Conservation (phyloP, 2,888 invertebrate genomes). For the Pandemis corylana region DNA sequence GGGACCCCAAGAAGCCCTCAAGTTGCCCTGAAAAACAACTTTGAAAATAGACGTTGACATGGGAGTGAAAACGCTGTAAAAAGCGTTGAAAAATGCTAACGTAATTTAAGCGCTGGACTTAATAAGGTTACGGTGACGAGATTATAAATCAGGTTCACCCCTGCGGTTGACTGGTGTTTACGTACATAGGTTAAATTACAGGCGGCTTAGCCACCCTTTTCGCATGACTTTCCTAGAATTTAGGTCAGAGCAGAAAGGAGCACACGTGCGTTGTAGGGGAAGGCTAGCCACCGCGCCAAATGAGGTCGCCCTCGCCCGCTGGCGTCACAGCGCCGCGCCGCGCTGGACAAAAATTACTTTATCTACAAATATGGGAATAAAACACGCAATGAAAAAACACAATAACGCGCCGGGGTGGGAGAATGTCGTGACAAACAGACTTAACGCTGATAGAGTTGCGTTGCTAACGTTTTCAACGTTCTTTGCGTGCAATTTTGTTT, state of each 20-base stretch:
- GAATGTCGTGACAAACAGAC: slow-evolving; percentile 36
- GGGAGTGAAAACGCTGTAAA: slow-evolving; percentile 5
- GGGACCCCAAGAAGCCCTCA: slow-evolving; percentile 43
- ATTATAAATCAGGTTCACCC: slow-evolving; percentile 48
- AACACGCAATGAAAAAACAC: slow-evolving; percentile 43
- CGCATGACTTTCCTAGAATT: slow-evolving; percentile 55
- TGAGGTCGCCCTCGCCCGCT: slow-evolving; percentile 64
- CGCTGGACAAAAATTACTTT: slow-evolving; percentile 51
- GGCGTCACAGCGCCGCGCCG: slow-evolving; percentile 51
- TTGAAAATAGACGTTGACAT: slow-evolving; percentile 35
- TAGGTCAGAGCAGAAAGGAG: slow-evolving; percentile 66
- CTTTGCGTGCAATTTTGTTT: background rate
- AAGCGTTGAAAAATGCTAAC: slow-evolving; percentile 14
- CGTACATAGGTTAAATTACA: slow-evolving; percentile 46
- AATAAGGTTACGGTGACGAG: slow-evolving; percentile 16
- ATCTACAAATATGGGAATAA: slow-evolving; percentile 37
- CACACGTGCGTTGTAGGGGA: slow-evolving; percentile 62
- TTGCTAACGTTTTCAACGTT: slow-evolving; percentile 10
- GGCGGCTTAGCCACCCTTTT: slow-evolving; percentile 48
- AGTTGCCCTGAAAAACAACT: slow-evolving; percentile 19
- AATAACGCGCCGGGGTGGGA: slow-evolving; percentile 21
- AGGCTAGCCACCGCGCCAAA: slow-evolving; percentile 56
- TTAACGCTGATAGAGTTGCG: slow-evolving; percentile 32
- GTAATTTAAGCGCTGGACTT: slow-evolving; percentile 4
- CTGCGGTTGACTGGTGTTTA: slow-evolving; percentile 44